phyloP scores from a whole-genome alignment of 2,888 invertebrate genomes.

The Drosophila helvetica region DNA sequence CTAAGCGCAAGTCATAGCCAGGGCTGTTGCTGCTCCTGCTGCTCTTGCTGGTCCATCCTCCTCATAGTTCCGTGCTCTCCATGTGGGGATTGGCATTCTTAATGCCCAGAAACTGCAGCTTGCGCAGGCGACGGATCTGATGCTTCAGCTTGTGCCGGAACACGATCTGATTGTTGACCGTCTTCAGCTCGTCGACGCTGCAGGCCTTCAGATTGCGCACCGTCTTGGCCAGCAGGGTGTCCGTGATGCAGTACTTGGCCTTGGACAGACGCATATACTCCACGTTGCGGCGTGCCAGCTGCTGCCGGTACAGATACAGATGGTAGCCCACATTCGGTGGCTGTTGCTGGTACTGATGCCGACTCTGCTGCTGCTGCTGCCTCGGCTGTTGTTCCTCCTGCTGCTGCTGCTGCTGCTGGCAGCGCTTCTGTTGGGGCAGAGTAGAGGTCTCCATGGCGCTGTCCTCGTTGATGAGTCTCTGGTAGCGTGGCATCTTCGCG shows the following conservation, averaged over 20 bases:
- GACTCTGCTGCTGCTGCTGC: constrained; percentile 26
- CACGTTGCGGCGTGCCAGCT: constrained; percentile 64
- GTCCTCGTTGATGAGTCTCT: constrained; percentile 61
- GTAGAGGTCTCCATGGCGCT: constrained; percentile 9
- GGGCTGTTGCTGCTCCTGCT: neutral
- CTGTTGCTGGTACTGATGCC: constrained; percentile 24
- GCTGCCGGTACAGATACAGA: constrained; percentile 68
- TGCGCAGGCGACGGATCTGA: constrained; percentile 63
- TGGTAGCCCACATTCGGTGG: constrained; percentile 64
- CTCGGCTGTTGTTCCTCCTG: constrained; percentile 1
- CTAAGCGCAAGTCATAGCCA: constrained; percentile 23
- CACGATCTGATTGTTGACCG: constrained; percentile 66
- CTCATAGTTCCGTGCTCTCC: constrained; percentile 65
- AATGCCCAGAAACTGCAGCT: constrained; percentile 61
- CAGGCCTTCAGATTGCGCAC: constrained; percentile 64
- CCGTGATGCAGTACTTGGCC: constrained; percentile 71
- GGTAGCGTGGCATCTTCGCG: constrained; percentile 59
- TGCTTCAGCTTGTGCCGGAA: constrained; percentile 68
- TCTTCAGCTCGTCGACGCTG: constrained; percentile 65
- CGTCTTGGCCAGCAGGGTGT: constrained; percentile 62
- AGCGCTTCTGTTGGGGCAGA: constrained; percentile 19
- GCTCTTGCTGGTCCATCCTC: neutral
- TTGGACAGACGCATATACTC: constrained; percentile 66
- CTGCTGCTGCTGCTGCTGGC: constrained; percentile 22
- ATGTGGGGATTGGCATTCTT: constrained; percentile 69